Conservation (phyloP, 2,797 vertebrate genomes). For the Halcyon chelicuti region DNA sequence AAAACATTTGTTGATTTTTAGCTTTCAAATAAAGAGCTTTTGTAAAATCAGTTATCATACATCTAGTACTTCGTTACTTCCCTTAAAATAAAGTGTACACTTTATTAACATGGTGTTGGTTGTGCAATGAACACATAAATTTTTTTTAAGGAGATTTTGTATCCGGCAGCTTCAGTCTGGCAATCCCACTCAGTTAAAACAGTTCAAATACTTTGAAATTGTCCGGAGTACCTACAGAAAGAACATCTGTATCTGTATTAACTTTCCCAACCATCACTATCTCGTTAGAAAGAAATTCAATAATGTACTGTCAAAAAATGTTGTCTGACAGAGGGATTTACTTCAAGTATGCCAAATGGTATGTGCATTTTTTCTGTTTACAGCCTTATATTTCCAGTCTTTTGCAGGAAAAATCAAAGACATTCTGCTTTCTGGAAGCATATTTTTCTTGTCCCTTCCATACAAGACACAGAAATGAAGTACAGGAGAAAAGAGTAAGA, state of each 20-base stretch:
- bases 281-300: background rate
- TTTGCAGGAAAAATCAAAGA: background rate
- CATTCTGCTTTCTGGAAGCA: background rate
- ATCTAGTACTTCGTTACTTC: background rate
- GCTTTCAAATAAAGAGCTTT: slow-evolving; percentile 10
- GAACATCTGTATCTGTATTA: background rate
- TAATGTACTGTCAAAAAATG: background rate
- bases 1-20: slow-evolving; percentile 43
- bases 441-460: background rate
- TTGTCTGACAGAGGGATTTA: background rate
- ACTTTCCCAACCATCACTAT: background rate
- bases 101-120: background rate
- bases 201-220: background rate
- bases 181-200: background rate
- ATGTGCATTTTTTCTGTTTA: background rate
- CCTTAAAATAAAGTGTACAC: slow-evolving; percentile 63
- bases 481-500: background rate
- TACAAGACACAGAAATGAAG: background rate
- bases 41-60: background rate
- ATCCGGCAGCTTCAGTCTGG: background rate
- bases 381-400: background rate
- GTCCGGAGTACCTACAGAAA: background rate
- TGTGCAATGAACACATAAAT: background rate
- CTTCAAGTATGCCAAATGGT: background rate
- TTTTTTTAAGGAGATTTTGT: background rate